Evolutionary conservation across 2,113 vertebrate species (phyloP).

Genomic region (Eonycteris spelaea): DNA sequence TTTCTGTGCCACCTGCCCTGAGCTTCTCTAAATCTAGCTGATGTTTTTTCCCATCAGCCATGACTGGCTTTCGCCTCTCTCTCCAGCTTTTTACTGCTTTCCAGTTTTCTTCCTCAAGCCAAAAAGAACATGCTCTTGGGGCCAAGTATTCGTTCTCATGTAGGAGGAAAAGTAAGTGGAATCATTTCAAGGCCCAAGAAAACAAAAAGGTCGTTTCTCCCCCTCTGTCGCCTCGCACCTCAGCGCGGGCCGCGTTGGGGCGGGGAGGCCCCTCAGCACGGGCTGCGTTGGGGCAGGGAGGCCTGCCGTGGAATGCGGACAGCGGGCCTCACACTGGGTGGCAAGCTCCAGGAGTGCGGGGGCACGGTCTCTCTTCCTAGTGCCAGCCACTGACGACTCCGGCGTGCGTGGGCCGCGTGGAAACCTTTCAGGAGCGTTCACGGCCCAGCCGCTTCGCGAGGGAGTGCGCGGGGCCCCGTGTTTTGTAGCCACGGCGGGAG

Average conservation of each 20-base stretch:
- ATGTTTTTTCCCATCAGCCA: slow-evolving; percentile 49
- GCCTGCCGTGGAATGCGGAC: neutral
- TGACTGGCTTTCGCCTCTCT: slow-evolving; percentile 72
- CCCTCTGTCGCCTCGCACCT: neutral
- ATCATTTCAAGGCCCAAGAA: neutral
- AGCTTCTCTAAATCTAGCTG: slow-evolving; percentile 67
- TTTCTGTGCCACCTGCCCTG: slow-evolving; percentile 59
- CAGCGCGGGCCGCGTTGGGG: accelerated
- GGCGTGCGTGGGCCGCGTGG: slow-evolving; percentile 29
- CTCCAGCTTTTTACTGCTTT: slow-evolving; percentile 63
- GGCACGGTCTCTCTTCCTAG: slow-evolving; percentile 38
- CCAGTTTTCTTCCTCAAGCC: neutral
- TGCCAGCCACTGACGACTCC: slow-evolving; percentile 55
- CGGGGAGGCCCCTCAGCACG: too few relatives aligned
- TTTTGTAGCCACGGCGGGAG: neutral
- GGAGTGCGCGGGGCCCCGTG: neutral
- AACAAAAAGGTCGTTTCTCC: neutral
- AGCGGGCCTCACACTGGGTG: neutral
- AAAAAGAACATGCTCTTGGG: slow-evolving; percentile 9
- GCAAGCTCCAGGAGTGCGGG: neutral
- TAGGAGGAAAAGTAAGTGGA: neutral
- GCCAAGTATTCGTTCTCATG: neutral
- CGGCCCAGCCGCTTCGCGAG: neutral
- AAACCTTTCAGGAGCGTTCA: slow-evolving; percentile 50
- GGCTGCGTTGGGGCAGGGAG: neutral